Percentiles rank a stretch among this genome's conserved stretches.
Conservation (phyloP, 2,888 invertebrate genomes). For the Hyppa rectilinea region DNA sequence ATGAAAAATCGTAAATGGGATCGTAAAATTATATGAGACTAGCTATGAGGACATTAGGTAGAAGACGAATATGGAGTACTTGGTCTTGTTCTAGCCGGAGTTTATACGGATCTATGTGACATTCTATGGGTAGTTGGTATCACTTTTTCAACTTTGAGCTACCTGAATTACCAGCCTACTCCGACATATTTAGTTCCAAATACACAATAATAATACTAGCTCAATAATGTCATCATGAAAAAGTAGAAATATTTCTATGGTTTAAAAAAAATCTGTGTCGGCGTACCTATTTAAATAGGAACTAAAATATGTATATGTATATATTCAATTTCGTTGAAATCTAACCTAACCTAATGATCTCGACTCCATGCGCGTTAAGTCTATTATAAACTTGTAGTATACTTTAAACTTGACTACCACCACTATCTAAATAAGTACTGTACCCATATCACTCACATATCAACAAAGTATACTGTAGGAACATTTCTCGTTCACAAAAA, state of each 20-base stretch:
- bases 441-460: neutral
- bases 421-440: neutral
- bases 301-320: no score
- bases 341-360: no score
- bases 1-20: conserved; percentile 24
- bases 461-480: neutral
- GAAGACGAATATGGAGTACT: neutral
- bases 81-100: neutral
- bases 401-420: no score
- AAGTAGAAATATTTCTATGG: neutral
- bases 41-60: neutral
- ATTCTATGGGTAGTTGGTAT: neutral
- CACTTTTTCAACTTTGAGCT: neutral
- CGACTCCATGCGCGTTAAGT: no score
- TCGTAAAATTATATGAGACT: conserved; percentile 33
- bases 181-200: neutral
- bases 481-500: conserved; percentile 28
- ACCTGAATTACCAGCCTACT: no score
- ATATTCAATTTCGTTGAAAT: no score
- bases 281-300: no score
- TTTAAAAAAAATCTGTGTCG: neutral
- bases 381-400: no score
- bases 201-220: neutral
- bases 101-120: neutral
- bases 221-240: neutral